Percentiles rank a stretch among this genome's conserved stretches.
These are phyloP conservation scores for Caranx melampygus DNA, from an alignment of 2,113 vertebrate species.

Conservation along the genomic window DNA sequence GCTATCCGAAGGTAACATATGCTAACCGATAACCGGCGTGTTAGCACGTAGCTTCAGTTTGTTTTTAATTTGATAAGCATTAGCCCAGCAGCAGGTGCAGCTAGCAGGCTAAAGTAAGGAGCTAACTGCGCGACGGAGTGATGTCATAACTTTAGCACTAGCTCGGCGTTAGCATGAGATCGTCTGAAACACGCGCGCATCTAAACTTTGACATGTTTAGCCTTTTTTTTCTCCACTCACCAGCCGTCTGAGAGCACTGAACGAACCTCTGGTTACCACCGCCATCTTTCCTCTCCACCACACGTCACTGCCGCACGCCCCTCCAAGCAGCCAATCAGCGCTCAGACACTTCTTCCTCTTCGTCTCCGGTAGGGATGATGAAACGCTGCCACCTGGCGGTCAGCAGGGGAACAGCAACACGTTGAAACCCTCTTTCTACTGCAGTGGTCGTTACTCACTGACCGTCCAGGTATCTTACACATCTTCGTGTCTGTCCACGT, in stretches of 20 bases:
- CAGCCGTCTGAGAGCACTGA: slow-evolving; percentile 80
- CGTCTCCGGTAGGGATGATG: too few species aligned
- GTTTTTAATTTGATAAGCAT: slow-evolving; percentile 14
- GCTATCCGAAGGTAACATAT: neutral
- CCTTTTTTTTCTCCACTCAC: slow-evolving; percentile 79
- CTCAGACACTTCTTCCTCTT: neutral
- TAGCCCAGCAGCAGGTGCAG: slow-evolving; percentile 19
- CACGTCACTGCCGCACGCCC: slow-evolving; percentile 75
- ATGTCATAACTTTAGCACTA: neutral
- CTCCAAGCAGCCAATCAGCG: slow-evolving; percentile 73
- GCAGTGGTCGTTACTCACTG: too few species aligned
- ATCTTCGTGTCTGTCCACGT: too few species aligned
- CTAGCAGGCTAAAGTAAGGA: slow-evolving; percentile 11
- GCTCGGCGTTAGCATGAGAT: neutral
- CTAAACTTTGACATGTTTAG: too few species aligned
- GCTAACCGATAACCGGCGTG: neutral
- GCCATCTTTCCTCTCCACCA: slow-evolving; percentile 86
- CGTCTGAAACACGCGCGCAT: accelerated
- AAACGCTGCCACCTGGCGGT: neutral
- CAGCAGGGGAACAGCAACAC: neutral
- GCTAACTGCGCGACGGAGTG: neutral
- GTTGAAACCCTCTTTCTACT: neutral
- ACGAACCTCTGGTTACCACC: slow-evolving; percentile 83
- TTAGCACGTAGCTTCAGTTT: neutral
- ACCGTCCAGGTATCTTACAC: too few species aligned